Conservation (phyloP, 1,140 invertebrate species). For the Parasteatoda tepidariorum region DNA sequence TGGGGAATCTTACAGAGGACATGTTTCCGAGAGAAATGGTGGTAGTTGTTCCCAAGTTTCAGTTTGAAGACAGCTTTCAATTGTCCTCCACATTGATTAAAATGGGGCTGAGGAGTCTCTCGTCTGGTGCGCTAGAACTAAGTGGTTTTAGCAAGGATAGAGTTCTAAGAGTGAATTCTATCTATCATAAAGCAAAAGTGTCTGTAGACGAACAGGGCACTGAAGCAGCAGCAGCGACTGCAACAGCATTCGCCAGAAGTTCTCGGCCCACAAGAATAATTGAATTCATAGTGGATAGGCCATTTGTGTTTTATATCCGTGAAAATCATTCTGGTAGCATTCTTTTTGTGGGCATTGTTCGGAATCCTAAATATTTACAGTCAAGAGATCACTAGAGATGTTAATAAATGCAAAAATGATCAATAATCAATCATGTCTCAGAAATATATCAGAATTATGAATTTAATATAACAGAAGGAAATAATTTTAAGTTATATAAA, state of each 20-base stretch:
- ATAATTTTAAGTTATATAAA: no score
- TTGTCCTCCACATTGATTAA: slow-evolving; percentile 58
- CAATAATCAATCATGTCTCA: no score
- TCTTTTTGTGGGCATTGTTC: slow-evolving; percentile 76
- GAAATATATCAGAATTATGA: no score
- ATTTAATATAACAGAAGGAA: no score
- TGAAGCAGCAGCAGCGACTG: slow-evolving; percentile 79
- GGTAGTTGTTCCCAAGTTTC: slow-evolving; percentile 85
- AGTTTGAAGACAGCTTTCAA: slow-evolving; percentile 74
- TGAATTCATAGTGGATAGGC: slow-evolving; percentile 78
- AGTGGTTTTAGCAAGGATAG: slow-evolving; percentile 50
- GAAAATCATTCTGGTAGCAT: slow-evolving; percentile 74
- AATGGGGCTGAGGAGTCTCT: slow-evolving; percentile 62
- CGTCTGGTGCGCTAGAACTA: slow-evolving; percentile 56
- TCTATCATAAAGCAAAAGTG: slow-evolving; percentile 84
- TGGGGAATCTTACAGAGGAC: slow-evolving; percentile 59
- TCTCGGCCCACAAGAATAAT: slow-evolving; percentile 60
- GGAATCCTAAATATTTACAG: slow-evolving; percentile 42
- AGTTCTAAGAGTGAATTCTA: slow-evolving; percentile 64
- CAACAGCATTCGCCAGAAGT: slow-evolving; percentile 45
- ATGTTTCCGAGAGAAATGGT: slow-evolving; percentile 73
- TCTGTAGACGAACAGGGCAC: slow-evolving; percentile 86
- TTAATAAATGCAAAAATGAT: no score
- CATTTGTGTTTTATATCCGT: slow-evolving; percentile 79
- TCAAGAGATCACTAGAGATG: no score